A percentile compares a stretch with the other conserved stretches of the same genome.
Conservation (phyloP, 2,113 vertebrate species). For the Acrocephalus arundinaceus region DNA sequence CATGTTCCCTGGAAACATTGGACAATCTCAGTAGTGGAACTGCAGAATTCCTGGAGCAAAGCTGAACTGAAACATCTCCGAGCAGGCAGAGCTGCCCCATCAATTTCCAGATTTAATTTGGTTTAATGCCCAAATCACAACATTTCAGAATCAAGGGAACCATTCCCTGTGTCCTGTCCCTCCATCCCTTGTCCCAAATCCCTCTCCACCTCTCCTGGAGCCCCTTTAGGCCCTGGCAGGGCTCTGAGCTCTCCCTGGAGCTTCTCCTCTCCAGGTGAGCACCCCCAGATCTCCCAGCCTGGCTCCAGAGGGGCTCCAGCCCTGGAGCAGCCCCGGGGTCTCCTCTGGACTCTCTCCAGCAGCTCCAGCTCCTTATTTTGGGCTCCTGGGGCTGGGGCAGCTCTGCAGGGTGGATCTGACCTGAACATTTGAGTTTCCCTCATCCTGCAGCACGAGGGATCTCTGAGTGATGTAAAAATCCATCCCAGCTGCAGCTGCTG, state of each 20-base stretch:
- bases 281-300: too few relatives aligned
- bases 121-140: neutral
- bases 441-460: neutral
- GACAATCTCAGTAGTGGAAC: too few relatives aligned
- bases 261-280: neutral
- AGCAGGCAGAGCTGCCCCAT: neutral
- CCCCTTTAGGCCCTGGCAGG: neutral
- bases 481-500: neutral
- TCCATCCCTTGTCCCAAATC: neutral
- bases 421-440: too few relatives aligned
- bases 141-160: neutral
- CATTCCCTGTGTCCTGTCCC: neutral
- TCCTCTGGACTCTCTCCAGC: neutral
- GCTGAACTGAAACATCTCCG: neutral
- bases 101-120: neutral
- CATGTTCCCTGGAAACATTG: neutral
- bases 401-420: neutral
- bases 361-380: neutral
- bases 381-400: neutral
- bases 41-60: neutral
- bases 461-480: fast-evolving
- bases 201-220: neutral
- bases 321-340: too few relatives aligned
- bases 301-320: neutral
- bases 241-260: neutral